A percentile compares a stretch with the other conserved stretches of the same genome.
Conservation (phyloP, 2,797 vertebrate species). For the Halcyon badia region DNA sequence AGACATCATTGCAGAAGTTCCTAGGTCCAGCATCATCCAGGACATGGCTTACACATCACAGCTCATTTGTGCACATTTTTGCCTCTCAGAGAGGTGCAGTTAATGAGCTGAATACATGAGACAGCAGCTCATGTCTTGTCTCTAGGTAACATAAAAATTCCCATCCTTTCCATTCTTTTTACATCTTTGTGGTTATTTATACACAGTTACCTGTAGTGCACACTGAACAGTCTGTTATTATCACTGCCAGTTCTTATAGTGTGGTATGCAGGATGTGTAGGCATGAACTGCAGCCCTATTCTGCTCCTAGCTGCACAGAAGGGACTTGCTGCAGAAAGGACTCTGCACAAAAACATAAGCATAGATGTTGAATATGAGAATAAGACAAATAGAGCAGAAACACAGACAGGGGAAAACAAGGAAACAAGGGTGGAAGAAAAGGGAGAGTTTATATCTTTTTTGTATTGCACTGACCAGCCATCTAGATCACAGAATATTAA, state of each 20-base stretch:
- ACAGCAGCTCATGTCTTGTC: background rate
- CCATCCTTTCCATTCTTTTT: background rate
- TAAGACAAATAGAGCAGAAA: background rate
- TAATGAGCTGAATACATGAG: background rate
- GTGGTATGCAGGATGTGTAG: background rate
- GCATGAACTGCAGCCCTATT: background rate
- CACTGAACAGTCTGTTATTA: background rate
- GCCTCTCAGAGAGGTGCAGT: background rate
- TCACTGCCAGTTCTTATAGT: background rate
- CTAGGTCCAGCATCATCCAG: background rate
- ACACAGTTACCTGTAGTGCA: background rate
- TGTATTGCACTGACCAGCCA: background rate
- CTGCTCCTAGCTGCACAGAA: background rate
- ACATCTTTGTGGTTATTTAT: background rate
- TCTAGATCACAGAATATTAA: background rate
- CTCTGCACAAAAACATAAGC: background rate
- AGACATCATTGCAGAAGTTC: background rate
- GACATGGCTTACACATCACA: accelerated
- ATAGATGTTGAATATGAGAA: background rate
- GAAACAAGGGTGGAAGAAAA: background rate
- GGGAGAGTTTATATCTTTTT: background rate
- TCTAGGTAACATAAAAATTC: background rate
- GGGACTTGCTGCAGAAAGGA: background rate
- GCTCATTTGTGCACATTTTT: background rate
- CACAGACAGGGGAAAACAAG: background rate